These are phyloP conservation scores for Laspeyria flexula DNA, from an alignment of 2,888 invertebrate genomes.

Conservation along the genomic window DNA sequence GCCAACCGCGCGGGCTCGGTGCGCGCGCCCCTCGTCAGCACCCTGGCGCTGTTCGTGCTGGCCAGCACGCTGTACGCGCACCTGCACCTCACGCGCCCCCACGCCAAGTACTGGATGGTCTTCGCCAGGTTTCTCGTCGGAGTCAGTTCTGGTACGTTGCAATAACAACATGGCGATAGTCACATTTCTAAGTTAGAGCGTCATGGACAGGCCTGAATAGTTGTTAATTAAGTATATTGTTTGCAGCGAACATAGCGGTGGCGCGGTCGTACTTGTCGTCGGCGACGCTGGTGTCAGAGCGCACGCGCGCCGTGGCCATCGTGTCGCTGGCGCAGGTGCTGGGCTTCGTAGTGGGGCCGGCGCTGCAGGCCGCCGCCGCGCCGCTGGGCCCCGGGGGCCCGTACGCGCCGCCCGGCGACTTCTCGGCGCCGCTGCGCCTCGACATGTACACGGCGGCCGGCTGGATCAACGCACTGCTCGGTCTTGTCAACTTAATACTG, in stretches of 20 bases:
- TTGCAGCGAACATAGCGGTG: constrained; percentile 92
- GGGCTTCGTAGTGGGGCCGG: constrained; percentile 95
- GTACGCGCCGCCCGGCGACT: constrained; percentile 77
- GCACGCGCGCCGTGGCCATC: constrained; percentile 93
- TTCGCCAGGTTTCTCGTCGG: constrained; percentile 92
- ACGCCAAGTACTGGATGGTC: constrained; percentile 91
- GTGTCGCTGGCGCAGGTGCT: constrained; percentile 94
- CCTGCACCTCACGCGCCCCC: constrained; percentile 88
- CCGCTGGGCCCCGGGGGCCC: constrained; percentile 88
- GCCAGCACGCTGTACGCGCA: constrained; percentile 92
- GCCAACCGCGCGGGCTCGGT: constrained; percentile 91
- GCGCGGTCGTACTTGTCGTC: constrained; percentile 94
- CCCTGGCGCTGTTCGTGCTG: constrained; percentile 89
- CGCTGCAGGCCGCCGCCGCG: constrained; percentile 92
- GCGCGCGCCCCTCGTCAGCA: constrained; percentile 89
- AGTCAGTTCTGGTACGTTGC: constrained; percentile 90
- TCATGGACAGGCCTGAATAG: too few species aligned
- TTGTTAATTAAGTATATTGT: too few species aligned
- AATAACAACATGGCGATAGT: background rate
- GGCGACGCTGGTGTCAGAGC: constrained; percentile 92
- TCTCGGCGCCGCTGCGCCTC: constrained; percentile 86
- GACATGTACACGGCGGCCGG: constrained; percentile 96
- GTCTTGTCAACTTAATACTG: constrained; percentile 89
- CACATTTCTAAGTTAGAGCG: too few species aligned
- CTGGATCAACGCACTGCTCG: constrained; percentile 93